Conservation (phyloP, 1,140 invertebrate genomes). For the Drosophila ercepeae region DNA sequence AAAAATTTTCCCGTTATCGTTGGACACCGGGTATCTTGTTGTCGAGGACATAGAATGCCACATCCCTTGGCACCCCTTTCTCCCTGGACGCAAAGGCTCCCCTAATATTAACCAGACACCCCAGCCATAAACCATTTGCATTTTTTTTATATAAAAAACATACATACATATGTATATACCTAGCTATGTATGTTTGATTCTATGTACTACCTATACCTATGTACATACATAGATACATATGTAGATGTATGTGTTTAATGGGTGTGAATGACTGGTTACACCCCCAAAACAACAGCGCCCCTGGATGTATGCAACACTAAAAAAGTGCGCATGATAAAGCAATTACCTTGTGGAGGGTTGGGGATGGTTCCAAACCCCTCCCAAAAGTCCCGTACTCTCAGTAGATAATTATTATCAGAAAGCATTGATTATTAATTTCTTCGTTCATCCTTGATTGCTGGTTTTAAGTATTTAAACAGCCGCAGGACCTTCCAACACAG, state of each 20-base stretch:
- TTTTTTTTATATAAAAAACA: slow-evolving; percentile 62
- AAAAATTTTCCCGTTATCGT: no score
- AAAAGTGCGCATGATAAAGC: slow-evolving; percentile 67
- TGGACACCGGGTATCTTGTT: slow-evolving; percentile 43
- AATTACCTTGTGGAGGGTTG: slow-evolving; percentile 27
- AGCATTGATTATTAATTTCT: slow-evolving; percentile 36
- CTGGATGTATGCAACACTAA: slow-evolving; percentile 79
- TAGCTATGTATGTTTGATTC: slow-evolving; percentile 6
- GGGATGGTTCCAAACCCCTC: slow-evolving; percentile 1
- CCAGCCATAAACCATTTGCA: slow-evolving; percentile 70
- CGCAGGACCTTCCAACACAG: slow-evolving; percentile 21
- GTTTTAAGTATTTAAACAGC: slow-evolving; percentile 71
- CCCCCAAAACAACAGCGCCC: slow-evolving; percentile 53
- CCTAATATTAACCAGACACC: slow-evolving; percentile 37
- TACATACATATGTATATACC: slow-evolving; percentile 21
- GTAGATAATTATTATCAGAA: slow-evolving; percentile 41
- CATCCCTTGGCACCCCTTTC: slow-evolving; percentile 10
- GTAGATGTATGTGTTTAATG: slow-evolving; percentile 40
- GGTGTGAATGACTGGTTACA: slow-evolving; percentile 57
- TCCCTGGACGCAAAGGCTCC: slow-evolving; percentile 12
- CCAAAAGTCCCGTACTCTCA: slow-evolving; percentile 1
- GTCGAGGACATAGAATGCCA: slow-evolving; percentile 40
- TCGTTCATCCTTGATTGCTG: slow-evolving; percentile 40
- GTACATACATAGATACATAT: slow-evolving; percentile 14
- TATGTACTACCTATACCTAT: slow-evolving; percentile 20